Percentiles rank a stretch among this genome's conserved stretches.
Conservation (phyloP, 2,113 vertebrate genomes). For the Jaculus jaculus region DNA sequence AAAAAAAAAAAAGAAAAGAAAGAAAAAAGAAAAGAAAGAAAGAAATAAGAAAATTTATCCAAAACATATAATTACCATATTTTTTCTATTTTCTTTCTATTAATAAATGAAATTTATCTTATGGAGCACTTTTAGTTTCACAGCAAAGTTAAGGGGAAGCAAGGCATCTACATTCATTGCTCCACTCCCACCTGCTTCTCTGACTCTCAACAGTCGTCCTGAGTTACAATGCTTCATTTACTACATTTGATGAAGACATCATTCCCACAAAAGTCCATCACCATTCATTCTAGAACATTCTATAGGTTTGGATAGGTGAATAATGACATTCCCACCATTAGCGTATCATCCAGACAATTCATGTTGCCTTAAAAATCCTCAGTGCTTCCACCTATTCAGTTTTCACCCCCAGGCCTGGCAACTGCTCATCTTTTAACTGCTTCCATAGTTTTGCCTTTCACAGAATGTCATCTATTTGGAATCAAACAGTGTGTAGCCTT, state of each 20-base stretch:
- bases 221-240: not conserved
- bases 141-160: not conserved
- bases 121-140: not conserved
- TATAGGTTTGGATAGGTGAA: not conserved
- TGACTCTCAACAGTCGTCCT: not conserved
- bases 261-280: not conserved
- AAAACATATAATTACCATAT: conserved; percentile 2
- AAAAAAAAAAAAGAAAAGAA: no score
- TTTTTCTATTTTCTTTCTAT: not conserved
- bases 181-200: not conserved
- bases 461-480: conserved; percentile 16
- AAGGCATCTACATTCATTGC: not conserved
- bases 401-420: not conserved
- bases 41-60: not conserved
- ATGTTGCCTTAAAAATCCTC: not conserved
- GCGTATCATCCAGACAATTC: not conserved
- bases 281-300: not conserved
- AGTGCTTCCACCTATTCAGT: not conserved
- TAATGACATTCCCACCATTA: not conserved
- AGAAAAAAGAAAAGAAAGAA: no score
- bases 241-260: not conserved
- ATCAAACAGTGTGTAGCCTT: not conserved
- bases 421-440: not conserved
- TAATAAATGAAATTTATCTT: conserved; percentile 4
- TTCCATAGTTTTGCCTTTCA: not conserved